phyloP scores from a whole-genome alignment of 1,140 invertebrate genomes.

The Listronotus bonariensis region DNA sequence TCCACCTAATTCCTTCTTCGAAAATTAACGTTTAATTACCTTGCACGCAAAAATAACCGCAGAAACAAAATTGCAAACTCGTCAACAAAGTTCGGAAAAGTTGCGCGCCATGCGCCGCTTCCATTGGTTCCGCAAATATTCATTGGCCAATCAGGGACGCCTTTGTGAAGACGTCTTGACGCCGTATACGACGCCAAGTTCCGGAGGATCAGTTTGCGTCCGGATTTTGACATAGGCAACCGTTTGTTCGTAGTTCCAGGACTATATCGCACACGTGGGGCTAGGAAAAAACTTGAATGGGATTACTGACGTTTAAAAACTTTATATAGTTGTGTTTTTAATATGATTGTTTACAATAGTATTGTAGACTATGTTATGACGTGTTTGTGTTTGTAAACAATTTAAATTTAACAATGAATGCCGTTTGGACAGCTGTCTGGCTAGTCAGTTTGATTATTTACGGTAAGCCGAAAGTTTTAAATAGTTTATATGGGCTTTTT shows the following conservation, averaged over 20 bases:
- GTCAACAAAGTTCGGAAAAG: constrained; percentile 29
- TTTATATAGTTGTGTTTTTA: neutral
- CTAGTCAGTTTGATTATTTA: constrained; percentile 2
- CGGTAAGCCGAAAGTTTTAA: neutral
- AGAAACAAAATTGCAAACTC: constrained; percentile 18
- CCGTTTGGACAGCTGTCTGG: neutral
- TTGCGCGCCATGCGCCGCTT: constrained; percentile 28
- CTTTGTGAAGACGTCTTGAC: constrained; percentile 20
- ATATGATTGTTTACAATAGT: too few species aligned
- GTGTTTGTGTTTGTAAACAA: neutral
- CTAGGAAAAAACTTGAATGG: neutral
- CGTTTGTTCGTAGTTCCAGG: constrained; percentile 2
- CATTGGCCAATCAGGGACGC: constrained; percentile 16
- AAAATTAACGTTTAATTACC: neutral
- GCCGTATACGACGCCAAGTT: constrained; percentile 24
- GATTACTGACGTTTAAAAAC: neutral
- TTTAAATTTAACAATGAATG: constrained; percentile 6
- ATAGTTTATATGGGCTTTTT: too few species aligned
- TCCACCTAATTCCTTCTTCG: neutral
- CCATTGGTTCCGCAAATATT: constrained; percentile 27
- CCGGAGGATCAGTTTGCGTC: constrained; percentile 35
- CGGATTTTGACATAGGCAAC: neutral
- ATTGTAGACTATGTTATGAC: neutral
- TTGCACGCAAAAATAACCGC: neutral
- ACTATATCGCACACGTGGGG: constrained; percentile 29